phyloP scores from a whole-genome alignment of 2,797 vertebrate genomes.

The Propithecus deckenii region DNA sequence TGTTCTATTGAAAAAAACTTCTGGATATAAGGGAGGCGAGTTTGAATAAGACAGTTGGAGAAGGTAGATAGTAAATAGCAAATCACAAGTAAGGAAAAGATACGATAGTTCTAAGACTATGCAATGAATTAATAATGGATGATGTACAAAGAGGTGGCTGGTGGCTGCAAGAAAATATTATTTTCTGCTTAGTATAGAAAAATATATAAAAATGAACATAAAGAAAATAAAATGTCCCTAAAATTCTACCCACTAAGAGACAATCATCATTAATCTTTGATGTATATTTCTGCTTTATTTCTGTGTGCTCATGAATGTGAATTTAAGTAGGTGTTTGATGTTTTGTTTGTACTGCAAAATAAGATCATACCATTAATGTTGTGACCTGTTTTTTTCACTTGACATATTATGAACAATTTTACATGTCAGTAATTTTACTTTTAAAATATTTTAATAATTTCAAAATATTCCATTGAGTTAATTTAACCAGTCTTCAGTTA shows the following conservation, averaged over 20 bases:
- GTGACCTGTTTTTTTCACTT: neutral
- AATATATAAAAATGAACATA: neutral
- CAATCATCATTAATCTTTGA: neutral
- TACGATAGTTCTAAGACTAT: neutral
- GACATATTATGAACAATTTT: neutral
- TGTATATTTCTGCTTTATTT: neutral
- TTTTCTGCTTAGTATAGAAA: neutral
- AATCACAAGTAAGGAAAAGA: neutral
- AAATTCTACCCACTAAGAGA: neutral
- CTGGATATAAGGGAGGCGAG: neutral
- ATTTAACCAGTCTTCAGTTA: neutral
- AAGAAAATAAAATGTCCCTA: neutral
- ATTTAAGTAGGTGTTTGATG: neutral
- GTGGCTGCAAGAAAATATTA: neutral
- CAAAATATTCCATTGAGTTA: neutral
- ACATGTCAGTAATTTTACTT: neutral
- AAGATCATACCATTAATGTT: neutral
- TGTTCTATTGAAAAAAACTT: neutral
- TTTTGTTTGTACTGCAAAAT: neutral
- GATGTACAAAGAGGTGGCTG: neutral
- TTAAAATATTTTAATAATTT: neutral
- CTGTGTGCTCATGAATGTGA: neutral
- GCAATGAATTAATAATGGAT: neutral
- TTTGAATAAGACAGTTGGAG: neutral
- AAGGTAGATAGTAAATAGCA: neutral